Evolutionary conservation across 1,140 invertebrate species (phyloP).

Genomic region (Acromyrmex charruanus): DNA sequence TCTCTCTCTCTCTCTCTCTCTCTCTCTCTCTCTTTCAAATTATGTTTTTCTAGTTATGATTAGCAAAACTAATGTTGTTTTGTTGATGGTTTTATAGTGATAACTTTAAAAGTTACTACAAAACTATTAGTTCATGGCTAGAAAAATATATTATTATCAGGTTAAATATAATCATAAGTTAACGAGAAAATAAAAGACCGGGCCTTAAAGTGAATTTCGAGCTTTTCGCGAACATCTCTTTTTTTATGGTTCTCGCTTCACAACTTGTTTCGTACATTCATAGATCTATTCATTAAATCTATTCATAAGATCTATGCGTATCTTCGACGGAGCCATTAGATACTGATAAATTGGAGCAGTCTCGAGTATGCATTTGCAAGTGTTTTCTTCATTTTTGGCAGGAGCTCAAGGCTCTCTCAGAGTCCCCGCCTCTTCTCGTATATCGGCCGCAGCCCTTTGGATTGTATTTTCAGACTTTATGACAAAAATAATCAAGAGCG

Average conservation of each 20-base stretch:
- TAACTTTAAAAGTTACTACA: no score
- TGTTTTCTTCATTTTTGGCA: slow-evolving; percentile 85
- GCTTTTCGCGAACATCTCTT: neutral
- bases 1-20: no score
- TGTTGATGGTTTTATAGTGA: no score
- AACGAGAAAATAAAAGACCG: no score
- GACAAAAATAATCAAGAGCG: slow-evolving; percentile 83
- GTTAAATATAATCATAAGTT: no score
- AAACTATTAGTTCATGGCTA: no score
- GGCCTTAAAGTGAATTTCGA: neutral
- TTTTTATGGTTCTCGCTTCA: neutral
- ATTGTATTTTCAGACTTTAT: slow-evolving; percentile 85
- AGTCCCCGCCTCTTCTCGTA: slow-evolving; percentile 55
- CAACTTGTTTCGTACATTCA: slow-evolving; percentile 3
- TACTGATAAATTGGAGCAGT: slow-evolving; percentile 76
- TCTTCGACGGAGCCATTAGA: slow-evolving; percentile 41
- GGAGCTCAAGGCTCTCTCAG: slow-evolving; percentile 80
- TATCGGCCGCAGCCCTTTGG: slow-evolving; percentile 76
- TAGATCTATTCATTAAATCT: no score
- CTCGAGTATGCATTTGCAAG: slow-evolving; percentile 78
- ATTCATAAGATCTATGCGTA: neutral
- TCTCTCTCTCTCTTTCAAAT: no score
- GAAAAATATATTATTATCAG: no score
- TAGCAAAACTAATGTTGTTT: no score
- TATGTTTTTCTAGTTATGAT: no score